Evolutionary conservation across 2,113 vertebrate genomes (phyloP), one percentile per base, ranked within the genome.

Genomic region (Setophaga coronata): DNA sequence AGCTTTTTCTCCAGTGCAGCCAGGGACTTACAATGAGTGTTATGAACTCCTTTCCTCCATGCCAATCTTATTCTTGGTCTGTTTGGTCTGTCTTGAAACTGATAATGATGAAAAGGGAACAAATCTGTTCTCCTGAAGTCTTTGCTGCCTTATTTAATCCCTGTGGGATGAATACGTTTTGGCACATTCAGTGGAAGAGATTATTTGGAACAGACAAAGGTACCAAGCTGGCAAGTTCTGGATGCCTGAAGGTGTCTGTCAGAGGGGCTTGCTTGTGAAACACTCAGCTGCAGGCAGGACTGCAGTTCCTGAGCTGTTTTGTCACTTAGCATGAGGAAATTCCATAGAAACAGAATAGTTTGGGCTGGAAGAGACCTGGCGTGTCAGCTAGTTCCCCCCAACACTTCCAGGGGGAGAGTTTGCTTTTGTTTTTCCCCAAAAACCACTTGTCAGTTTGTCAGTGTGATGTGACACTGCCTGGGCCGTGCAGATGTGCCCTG

Each of bases 371-470:
- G 47, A 45, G 70, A 61, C 70, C 17, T 61, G 15, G n/a, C 47
- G 40, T 29, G 38, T 14, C 60, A 40, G 31, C 23, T 38, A 14
- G 19, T 7, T 53, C n/a, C 16, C 15, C 8, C 8, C 6, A 6
- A 1, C 60, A 29, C n/a, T 45, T 51, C 38, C 61, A 29, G 1
- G 19, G 45, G 29, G 7, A 74, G 24, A 10, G 10, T 34, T 67
- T 12, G 17, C 25, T 74, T 58, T 79, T n/a, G 66, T 60, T 86
- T 90, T 85, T 61, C 53, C 62, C 45, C 6, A 1, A 38, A 51
- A 76, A 0, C 12, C 51, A 25, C 61, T 23, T 25, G 20, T 6
- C 3, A 6, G 31, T 40, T 71, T 0, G 0, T 24, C 45, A 51
- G 56, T 24, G 24, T 0, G 24, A 16, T 48, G 34, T 50, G 14